phyloP scores from a whole-genome alignment of 2,113 vertebrate species.

The Pseudorhombus dupliciocellatus region DNA sequence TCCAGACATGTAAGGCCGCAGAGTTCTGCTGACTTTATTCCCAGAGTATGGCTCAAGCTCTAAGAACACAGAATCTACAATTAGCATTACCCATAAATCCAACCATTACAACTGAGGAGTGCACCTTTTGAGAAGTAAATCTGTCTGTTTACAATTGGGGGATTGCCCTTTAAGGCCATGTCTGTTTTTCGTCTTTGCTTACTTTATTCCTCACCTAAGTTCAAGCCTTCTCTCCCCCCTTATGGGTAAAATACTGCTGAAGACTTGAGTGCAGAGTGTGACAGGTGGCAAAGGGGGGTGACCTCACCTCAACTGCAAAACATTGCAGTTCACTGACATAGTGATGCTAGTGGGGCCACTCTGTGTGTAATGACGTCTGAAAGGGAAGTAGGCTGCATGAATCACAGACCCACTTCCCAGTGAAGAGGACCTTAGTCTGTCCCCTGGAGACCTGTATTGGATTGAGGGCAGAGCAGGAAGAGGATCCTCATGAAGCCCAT shows the following conservation, averaged over 20 bases:
- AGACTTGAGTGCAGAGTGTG: not conserved
- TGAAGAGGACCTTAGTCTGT: conserved; percentile 14
- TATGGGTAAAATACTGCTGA: conserved; percentile 7
- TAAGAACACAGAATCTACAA: not conserved
- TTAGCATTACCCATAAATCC: no score
- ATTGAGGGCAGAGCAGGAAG: conserved; percentile 50
- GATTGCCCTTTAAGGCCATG: not conserved
- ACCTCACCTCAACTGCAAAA: conserved; percentile 8
- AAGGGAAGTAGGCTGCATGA: conserved; percentile 33
- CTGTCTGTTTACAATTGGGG: not conserved
- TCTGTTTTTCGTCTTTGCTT: not conserved
- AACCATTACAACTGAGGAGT: not conserved
- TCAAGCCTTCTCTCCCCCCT: not conserved
- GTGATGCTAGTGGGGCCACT: conserved; percentile 11
- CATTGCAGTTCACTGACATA: conserved; percentile 19
- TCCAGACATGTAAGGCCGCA: not conserved
- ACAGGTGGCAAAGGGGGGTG: conserved; percentile 13
- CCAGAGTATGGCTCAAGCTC: not conserved
- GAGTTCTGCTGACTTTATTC: not conserved
- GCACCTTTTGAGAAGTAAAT: not conserved
- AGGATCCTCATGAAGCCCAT: conserved; percentile 31
- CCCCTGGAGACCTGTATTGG: conserved; percentile 28
- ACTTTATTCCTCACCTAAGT: not conserved
- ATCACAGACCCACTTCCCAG: conserved; percentile 10
- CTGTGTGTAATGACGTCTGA: conserved; percentile 24